Evolutionary conservation across 2,888 invertebrate species (phyloP).

Genomic region (Byasa hedistus): DNA sequence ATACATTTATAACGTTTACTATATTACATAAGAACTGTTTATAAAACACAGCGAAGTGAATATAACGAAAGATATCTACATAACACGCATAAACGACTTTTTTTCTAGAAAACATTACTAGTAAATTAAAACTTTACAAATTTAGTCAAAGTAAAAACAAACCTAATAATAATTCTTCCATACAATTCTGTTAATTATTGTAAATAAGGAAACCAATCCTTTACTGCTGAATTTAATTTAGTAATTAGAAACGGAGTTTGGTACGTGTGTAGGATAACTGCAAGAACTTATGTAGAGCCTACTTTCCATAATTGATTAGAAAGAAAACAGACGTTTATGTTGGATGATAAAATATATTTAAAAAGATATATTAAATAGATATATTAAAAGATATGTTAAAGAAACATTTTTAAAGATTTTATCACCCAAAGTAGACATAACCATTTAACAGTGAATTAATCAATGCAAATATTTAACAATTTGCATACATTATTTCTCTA

Average conservation of each 20-base stretch:
- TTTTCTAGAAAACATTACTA: no score
- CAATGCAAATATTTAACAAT: background rate
- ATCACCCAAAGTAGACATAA: background rate
- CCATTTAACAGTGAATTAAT: background rate
- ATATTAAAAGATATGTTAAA: background rate
- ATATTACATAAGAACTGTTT: no score
- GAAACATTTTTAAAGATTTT: background rate
- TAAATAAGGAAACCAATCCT: slow-evolving; percentile 8
- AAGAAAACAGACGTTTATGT: background rate
- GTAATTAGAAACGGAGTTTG: background rate
- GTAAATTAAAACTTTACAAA: no score
- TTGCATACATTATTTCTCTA: background rate
- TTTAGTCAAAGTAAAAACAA: no score
- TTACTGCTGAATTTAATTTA: background rate
- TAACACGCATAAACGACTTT: no score
- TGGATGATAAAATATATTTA: background rate
- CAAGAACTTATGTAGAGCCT: slow-evolving; percentile 5
- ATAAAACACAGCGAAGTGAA: no score
- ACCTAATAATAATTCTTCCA: no score
- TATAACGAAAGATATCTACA: no score
- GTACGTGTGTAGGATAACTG: background rate
- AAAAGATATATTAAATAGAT: background rate
- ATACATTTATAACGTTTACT: no score
- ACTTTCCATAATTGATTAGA: slow-evolving; percentile 21
- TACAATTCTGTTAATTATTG: slow-evolving; percentile 11